Evolutionary conservation across 2,113 vertebrate species (phyloP).

Genomic region (Sinosuthora webbiana): DNA sequence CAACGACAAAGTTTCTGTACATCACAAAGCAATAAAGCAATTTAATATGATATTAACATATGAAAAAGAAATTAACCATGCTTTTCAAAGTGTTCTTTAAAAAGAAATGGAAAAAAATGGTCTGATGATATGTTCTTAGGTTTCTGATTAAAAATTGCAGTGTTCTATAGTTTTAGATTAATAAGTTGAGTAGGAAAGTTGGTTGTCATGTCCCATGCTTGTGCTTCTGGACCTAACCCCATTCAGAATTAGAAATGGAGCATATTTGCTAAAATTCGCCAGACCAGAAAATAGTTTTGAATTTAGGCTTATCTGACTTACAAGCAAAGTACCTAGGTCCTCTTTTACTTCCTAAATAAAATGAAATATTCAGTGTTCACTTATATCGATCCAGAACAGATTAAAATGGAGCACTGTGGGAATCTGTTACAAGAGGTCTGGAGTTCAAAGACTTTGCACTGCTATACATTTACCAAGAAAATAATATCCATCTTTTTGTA

Average conservation of each 20-base stretch:
- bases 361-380: neutral
- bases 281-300: neutral
- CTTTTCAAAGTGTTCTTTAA: conserved; percentile 28
- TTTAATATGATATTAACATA: conserved; percentile 35
- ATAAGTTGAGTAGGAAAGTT: neutral
- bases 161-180: neutral
- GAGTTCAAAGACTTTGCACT: neutral
- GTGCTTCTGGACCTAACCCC: neutral
- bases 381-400: neutral
- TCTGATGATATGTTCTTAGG: neutral
- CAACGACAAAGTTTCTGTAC: neutral
- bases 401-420: neutral
- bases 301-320: neutral
- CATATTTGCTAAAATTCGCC: neutral
- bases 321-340: neutral
- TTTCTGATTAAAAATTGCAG: neutral
- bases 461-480: neutral
- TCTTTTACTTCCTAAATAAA: neutral
- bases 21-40: conserved; percentile 38
- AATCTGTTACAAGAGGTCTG: neutral
- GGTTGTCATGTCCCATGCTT: neutral
- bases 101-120: neutral
- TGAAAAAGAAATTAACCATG: conserved; percentile 33
- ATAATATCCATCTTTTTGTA: neutral
- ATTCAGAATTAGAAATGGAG: neutral